These are phyloP conservation scores for Erinaceus europaeus DNA, from an alignment of 2,113 vertebrate genomes.

Conservation along the genomic window DNA sequence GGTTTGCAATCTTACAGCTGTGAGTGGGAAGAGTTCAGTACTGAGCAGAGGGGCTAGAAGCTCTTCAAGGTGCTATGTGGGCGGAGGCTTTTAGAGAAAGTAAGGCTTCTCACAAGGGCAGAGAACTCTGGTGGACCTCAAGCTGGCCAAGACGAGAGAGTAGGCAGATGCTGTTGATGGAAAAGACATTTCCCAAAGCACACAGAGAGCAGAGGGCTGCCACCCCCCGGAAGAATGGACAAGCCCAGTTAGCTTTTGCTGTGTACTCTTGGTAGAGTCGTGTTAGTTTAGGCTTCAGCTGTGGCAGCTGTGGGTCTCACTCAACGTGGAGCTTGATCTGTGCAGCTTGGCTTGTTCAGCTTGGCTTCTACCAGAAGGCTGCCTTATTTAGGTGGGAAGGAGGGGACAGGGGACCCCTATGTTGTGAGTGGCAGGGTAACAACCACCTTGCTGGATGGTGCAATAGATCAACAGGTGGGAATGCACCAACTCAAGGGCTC, in stretches of 20 bases:
- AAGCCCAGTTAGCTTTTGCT: background rate
- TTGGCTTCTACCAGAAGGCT: background rate
- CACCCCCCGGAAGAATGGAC: background rate
- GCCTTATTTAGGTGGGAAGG: background rate
- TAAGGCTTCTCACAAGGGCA: background rate
- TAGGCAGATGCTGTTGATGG: background rate
- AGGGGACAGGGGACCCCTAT: background rate
- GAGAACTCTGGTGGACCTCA: background rate
- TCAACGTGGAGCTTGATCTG: background rate
- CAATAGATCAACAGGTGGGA: background rate
- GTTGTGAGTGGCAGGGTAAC: background rate
- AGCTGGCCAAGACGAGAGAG: background rate
- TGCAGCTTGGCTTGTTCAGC: background rate
- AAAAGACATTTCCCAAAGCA: background rate
- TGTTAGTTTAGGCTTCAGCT: no score
- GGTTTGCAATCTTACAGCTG: background rate
- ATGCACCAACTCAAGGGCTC: background rate
- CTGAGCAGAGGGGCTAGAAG: background rate
- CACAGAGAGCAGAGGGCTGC: background rate
- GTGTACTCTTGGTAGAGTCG: background rate
- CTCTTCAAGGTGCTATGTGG: background rate
- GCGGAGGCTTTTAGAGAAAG: no score
- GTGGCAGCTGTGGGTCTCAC: background rate
- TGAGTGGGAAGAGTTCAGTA: background rate
- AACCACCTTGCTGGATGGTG: background rate